phyloP scores from a whole-genome alignment of 1,140 invertebrate genomes.

The Anthonomus grandis region DNA sequence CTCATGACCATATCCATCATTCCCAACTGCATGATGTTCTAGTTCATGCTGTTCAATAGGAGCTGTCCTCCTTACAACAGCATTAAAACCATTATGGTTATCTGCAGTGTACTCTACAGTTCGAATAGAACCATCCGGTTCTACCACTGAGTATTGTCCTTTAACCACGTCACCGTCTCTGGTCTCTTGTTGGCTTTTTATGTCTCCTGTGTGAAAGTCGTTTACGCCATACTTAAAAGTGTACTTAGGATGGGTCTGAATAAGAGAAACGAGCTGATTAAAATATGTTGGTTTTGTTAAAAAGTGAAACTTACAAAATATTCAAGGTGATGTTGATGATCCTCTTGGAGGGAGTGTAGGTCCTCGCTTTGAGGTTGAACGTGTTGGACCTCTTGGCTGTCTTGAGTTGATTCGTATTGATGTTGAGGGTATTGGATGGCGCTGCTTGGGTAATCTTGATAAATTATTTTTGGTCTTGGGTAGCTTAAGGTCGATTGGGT shows the following conservation, averaged over 20 bases:
- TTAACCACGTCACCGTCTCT: constrained; percentile 64
- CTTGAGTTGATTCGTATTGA: background rate
- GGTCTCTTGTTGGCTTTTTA: constrained; percentile 63
- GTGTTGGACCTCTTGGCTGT: background rate
- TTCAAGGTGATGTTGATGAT: background rate
- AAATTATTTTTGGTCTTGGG: constrained; percentile 4
- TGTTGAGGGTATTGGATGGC: background rate
- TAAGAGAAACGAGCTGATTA: constrained; percentile 30
- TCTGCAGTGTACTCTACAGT: constrained; percentile 52
- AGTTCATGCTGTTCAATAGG: too few relatives aligned
- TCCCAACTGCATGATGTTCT: too few relatives aligned
- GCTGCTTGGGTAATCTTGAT: background rate
- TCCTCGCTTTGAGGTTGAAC: background rate
- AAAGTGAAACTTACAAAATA: background rate
- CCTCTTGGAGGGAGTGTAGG: background rate
- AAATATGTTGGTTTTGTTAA: background rate
- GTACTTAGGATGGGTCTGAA: background rate
- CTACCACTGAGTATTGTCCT: constrained; percentile 60
- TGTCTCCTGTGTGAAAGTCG: constrained; percentile 63
- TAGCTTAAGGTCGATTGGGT: too few relatives aligned
- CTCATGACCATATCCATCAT: too few relatives aligned
- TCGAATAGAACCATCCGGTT: constrained; percentile 63
- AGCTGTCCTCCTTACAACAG: too few relatives aligned
- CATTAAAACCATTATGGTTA: constrained; percentile 46
- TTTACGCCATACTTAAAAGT: constrained; percentile 62